These are phyloP conservation scores for Chrysomela aeneicollis DNA, from an alignment of 2,888 invertebrate species.

Conservation along the genomic window DNA sequence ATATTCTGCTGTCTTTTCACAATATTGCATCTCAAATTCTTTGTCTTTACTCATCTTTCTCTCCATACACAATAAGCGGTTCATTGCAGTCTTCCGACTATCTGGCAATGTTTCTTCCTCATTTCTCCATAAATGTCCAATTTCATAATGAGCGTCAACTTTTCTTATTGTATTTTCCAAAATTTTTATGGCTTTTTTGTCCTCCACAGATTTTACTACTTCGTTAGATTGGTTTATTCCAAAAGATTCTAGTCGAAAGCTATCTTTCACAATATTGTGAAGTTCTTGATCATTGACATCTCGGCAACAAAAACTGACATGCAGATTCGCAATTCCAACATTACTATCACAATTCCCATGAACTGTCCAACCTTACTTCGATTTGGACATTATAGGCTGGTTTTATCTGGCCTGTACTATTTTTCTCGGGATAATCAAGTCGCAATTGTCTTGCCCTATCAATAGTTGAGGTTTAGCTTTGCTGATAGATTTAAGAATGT, in stretches of 20 bases:
- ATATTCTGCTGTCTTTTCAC: conserved; percentile 9
- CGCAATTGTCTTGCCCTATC: conserved; percentile 1
- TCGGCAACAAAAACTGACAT: not conserved
- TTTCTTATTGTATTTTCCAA: not conserved
- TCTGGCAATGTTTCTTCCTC: conserved; percentile 1
- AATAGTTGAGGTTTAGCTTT: not conserved
- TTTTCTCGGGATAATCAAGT: not conserved
- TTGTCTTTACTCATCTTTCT: conserved; percentile 6
- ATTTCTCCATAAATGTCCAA: conserved; percentile 2
- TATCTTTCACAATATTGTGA: conserved; percentile 5
- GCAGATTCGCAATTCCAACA: not conserved
- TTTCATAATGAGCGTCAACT: not conserved
- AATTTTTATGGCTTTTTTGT: not conserved
- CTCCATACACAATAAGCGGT: conserved; percentile 9
- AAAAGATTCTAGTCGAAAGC: not conserved
- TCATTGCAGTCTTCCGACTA: not conserved
- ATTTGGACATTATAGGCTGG: not conserved
- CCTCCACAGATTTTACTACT: not conserved
- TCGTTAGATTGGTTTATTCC: not conserved
- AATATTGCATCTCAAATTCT: conserved; percentile 2
- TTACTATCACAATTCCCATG: not conserved
- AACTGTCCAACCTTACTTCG: not conserved
- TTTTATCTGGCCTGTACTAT: not conserved
- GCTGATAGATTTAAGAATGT: conserved; percentile 3
- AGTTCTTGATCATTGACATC: not conserved